Evolutionary conservation across 2,113 vertebrate species (phyloP).

Genomic region (Meriones unguiculatus): DNA sequence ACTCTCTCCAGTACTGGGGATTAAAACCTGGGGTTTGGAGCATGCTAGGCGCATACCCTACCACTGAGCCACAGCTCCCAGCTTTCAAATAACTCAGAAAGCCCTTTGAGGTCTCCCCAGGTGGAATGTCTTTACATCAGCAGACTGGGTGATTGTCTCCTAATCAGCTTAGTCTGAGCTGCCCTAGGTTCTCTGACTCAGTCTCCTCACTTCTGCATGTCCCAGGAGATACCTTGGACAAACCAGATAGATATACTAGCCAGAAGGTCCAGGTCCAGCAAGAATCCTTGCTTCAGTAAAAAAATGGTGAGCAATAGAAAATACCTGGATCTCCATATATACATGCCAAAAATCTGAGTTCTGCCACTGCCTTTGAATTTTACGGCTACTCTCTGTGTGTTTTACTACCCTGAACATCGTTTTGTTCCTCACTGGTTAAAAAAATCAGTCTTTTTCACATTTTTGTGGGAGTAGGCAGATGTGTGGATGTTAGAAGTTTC

Average conservation of each 20-base stretch:
- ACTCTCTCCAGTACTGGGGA: neutral
- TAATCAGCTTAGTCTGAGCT: conserved; percentile 12
- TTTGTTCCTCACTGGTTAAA: neutral
- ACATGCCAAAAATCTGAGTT: neutral
- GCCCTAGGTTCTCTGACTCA: neutral
- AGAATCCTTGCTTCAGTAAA: neutral
- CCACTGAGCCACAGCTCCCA: neutral
- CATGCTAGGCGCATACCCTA: neutral
- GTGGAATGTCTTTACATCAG: neutral
- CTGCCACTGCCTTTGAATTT: conserved; percentile 21
- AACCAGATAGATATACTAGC: neutral
- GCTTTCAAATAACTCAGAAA: conserved; percentile 33
- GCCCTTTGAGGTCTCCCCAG: neutral
- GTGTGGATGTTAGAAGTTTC: neutral
- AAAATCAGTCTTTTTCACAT: neutral
- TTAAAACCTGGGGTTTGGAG: neutral
- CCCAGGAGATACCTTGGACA: neutral
- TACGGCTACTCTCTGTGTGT: neutral
- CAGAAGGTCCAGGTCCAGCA: neutral
- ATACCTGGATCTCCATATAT: too few relatives aligned
- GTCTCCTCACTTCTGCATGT: neutral
- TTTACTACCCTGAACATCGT: neutral
- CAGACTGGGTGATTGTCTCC: neutral
- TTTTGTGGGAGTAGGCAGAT: too few relatives aligned
- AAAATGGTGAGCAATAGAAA: neutral